Evolutionary conservation across 2,113 vertebrate genomes (phyloP).

Genomic region (Laticauda colubrina): DNA sequence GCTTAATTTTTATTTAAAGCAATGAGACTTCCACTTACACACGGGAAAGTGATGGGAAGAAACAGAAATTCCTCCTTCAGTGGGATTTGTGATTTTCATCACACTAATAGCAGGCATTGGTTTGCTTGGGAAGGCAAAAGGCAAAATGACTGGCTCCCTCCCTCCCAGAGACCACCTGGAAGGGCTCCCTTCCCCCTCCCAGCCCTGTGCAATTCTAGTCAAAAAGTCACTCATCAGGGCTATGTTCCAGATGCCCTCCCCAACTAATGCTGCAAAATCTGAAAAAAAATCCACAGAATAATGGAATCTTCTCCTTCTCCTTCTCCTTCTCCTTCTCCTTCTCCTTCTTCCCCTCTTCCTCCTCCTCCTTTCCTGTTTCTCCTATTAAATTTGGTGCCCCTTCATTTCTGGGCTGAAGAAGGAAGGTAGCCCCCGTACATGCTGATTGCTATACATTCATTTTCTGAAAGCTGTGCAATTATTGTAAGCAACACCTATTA

Average conservation of each 20-base stretch:
- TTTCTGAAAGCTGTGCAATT: not conserved
- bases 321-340: fast-evolving
- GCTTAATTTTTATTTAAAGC: not conserved
- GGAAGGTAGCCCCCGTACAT: not conserved
- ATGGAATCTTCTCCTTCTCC: not conserved
- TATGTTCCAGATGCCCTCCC: not conserved
- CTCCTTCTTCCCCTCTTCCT: too few relatives aligned
- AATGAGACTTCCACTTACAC: not conserved
- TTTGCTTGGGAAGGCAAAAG: not conserved
- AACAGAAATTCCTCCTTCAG: not conserved
- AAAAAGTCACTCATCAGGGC: not conserved
- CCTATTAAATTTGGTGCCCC: not conserved
- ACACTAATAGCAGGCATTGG: not conserved
- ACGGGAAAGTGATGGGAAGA: not conserved
- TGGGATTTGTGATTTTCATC: not conserved
- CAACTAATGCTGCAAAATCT: not conserved
- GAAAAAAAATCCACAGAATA: not conserved
- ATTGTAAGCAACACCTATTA: not conserved
- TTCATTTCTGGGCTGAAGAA: not conserved
- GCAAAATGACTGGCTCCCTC: not conserved
- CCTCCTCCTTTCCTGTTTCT: not conserved
- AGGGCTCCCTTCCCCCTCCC: too few relatives aligned
- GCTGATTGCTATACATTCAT: not conserved
- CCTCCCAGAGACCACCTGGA: not conserved
- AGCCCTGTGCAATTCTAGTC: not conserved